These are phyloP conservation scores for Stichodactyla mertensii DNA, from an alignment of 64 coral and sea anemone species.

Conservation along the genomic window DNA sequence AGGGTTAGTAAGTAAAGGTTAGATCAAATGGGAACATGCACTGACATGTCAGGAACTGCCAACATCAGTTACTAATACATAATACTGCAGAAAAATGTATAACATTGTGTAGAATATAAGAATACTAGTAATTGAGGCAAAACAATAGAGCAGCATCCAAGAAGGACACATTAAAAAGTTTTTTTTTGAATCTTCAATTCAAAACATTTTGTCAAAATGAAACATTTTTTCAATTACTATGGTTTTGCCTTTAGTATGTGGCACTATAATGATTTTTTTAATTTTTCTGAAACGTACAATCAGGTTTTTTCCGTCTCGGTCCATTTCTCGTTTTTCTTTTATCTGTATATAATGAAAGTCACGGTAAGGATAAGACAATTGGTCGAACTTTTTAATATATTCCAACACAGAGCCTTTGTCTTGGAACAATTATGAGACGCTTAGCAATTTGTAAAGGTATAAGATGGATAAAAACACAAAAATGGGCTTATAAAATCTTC, in stretches of 20 bases:
- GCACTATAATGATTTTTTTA: not conserved
- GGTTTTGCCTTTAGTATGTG: not conserved
- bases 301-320: not conserved
- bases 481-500: not conserved
- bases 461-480: not conserved
- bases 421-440: constrained; percentile 5
- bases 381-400: not conserved
- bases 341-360: constrained; percentile 14
- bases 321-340: constrained; percentile 3
- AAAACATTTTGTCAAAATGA: not conserved
- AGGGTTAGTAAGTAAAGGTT: no score
- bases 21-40: no score
- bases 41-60: no score
- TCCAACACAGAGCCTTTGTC: constrained; percentile 1
- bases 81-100: no score
- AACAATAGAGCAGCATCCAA: not conserved
- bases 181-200: not conserved
- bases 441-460: constrained; percentile 1
- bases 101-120: not conserved
- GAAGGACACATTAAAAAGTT: not conserved
- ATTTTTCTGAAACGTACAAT: constrained; percentile 12
- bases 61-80: no score
- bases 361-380: not conserved
- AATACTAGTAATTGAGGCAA: not conserved
- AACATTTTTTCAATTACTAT: not conserved